Evolutionary conservation across 2,888 invertebrate species (phyloP), one percentile per base, ranked within the genome.

Genomic region (Oasisia sp.): DNA sequence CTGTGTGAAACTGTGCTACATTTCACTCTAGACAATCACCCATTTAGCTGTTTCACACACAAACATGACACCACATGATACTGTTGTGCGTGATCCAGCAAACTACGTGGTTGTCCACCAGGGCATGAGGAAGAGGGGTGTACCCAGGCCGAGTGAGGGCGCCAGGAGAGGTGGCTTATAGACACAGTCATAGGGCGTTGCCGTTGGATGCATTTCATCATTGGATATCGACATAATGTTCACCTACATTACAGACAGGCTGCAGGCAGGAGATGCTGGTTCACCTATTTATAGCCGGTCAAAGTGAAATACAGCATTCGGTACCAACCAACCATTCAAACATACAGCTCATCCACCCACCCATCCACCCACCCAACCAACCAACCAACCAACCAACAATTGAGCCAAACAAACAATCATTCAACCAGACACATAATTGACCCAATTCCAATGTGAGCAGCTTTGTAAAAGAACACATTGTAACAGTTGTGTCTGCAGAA

Each of bases 41-140:
- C 74, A 74, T 74, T 74, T 74, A 74, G 74, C 74, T 74, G 74
- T 74, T 74, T 74, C 74, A 74, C 74, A 74, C 74, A 74, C 74
- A 74, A 74, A 74, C 74, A 74, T 74, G 74, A 27, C 74, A 74
- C 74, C 74, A 74, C 7, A 74, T n/a, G 74, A 74, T 74, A 74
- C 74, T 74, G 74, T 74, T 74, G 74, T 74, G 74, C 74, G 74
- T 74, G 74, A 74, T 74, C 74, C 74, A 74, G 74, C 74, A 74
- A 74, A 74, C 74, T 74, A 74, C 27, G 74, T 74, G 74, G 74
- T 74, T 74, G 74, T 27, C 74, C 19, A 74, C 74, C 27, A 74
- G 74, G 74, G 7, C 74, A 74, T 50, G 50, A 50, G 11, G 50
- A 74, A 5, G 50, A 50, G 11, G 50, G 11, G 12, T 50, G 9